Base-by-base conservation (phyloP, 1,140 invertebrate genomes). In the Zaprionus tsacasi region DNA sequence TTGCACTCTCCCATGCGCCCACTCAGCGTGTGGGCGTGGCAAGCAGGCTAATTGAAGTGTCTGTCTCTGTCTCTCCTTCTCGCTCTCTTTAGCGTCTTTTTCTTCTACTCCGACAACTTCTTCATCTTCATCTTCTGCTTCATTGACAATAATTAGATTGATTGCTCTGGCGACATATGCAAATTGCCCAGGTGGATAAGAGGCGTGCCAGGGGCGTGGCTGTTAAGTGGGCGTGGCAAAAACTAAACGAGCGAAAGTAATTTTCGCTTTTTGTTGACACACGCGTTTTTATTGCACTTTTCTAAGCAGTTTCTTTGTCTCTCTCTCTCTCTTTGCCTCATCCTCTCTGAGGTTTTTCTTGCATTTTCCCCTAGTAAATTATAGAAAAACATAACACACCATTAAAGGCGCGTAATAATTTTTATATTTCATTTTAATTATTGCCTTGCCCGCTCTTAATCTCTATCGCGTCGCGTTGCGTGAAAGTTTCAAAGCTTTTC, bases 141-240 rank as follows among this genome's bases (percentile, higher is more conserved):
- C 10, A 85, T 89, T 89, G 85, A 90, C 85, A 81, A 75, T 88
- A 88, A 88, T 88, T 88, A 90, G 85, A 88, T 88, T 90, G 86
- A 88, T 88, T 63, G 76, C 57, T 54, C 60, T 69, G 60, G 66
- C 65, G 64, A 75, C 70, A 78, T 71, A 81, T 87, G 83, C 78
- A 85, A 85, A 89, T 75, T 52, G 74, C 13, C 21, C 17, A 52
- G 21, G 21, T 21, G n/a, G n/a, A n/a, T n/a, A n/a, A n/a, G n/a
- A n/a, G n/a, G n/a, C n/a, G n/a, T n/a, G 21, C 2, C 12, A 13
- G 21, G 13, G 21, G 55, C 55, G 45, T 11, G 17, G 10, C 43
- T 21, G 45, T 11, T 15, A 12, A 10, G 35, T 27, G 55, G 55
- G 61, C 56, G 63, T 70, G 82, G 64, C 83, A 70, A 76, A 85